These are phyloP conservation scores for Psix sp. DNA, from an alignment of 1,140 invertebrate genomes.

Conservation along the genomic window DNA sequence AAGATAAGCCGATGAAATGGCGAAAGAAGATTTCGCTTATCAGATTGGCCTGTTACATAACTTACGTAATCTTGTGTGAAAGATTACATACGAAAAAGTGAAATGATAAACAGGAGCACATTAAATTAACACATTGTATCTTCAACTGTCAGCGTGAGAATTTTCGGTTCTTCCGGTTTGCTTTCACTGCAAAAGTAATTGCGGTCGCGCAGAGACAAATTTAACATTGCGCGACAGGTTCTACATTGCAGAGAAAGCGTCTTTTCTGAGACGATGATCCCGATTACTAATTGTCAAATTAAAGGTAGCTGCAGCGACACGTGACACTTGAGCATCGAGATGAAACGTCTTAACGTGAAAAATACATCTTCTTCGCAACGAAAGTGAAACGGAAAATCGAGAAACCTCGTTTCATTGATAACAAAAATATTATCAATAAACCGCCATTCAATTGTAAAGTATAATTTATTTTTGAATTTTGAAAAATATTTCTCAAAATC, in stretches of 20 bases:
- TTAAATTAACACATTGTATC: slow-evolving; percentile 13
- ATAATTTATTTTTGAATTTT: too few relatives aligned
- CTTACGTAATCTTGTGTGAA: slow-evolving; percentile 21
- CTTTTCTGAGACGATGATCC: slow-evolving; percentile 41
- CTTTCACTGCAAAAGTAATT: slow-evolving; percentile 53
- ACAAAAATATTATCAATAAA: slow-evolving; percentile 1
- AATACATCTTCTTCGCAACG: slow-evolving; percentile 43
- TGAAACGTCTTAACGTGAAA: slow-evolving; percentile 27
- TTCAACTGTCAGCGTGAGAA: slow-evolving; percentile 47
- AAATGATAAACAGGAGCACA: slow-evolving; percentile 30
- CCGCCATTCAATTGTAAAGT: too few relatives aligned
- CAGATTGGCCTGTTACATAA: slow-evolving; percentile 16
- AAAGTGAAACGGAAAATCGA: slow-evolving; percentile 54
- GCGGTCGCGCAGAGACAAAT: slow-evolving; percentile 41
- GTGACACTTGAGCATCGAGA: slow-evolving; percentile 48
- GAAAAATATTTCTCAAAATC: not conserved
- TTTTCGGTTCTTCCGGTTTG: slow-evolving; percentile 48
- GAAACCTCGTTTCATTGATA: slow-evolving; percentile 14
- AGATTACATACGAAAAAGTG: slow-evolving; percentile 34
- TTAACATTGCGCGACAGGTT: slow-evolving; percentile 57
- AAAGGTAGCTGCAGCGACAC: slow-evolving; percentile 43
- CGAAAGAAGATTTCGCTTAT: not conserved
- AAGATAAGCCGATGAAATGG: not conserved
- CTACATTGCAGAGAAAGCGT: slow-evolving; percentile 51
- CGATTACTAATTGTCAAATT: slow-evolving; percentile 59